Conservation (phyloP, 2,888 invertebrate species). For the Lasioglossum vierecki region DNA sequence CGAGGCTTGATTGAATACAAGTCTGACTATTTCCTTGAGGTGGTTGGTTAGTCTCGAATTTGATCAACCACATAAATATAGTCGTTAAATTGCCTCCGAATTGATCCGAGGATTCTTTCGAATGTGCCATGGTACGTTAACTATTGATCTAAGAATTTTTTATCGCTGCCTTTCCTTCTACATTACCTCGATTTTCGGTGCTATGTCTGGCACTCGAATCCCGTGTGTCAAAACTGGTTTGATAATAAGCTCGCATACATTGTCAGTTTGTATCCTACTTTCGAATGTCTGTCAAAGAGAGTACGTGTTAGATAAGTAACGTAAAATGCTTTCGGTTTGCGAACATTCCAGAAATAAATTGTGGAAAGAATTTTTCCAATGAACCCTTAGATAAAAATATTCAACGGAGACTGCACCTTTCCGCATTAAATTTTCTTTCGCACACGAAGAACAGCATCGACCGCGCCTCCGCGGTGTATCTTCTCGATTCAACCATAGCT, state of each 20-base stretch:
- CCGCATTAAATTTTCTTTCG: slow-evolving; percentile 33
- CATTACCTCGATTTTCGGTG: background rate
- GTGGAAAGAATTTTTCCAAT: background rate
- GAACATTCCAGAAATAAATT: background rate
- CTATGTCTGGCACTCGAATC: background rate
- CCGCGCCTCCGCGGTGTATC: slow-evolving; percentile 74
- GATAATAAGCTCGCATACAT: background rate
- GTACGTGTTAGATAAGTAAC: background rate
- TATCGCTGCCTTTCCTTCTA: background rate
- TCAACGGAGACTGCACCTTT: slow-evolving; percentile 3
- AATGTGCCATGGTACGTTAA: background rate
- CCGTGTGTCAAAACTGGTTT: background rate
- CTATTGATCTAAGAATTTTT: background rate
- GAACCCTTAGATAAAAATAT: background rate
- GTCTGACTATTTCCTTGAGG: background rate
- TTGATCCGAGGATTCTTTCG: background rate
- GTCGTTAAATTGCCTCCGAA: background rate
- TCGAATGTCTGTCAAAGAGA: background rate
- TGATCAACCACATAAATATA: background rate
- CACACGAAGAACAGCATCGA: slow-evolving; percentile 42
- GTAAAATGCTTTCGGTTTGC: background rate
- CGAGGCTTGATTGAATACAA: background rate
- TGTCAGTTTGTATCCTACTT: background rate
- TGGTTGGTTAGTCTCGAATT: background rate
- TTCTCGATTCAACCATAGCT: slow-evolving; percentile 31